Evolutionary conservation across 1,140 invertebrate species (phyloP).

Genomic region (Bombus ignitus): DNA sequence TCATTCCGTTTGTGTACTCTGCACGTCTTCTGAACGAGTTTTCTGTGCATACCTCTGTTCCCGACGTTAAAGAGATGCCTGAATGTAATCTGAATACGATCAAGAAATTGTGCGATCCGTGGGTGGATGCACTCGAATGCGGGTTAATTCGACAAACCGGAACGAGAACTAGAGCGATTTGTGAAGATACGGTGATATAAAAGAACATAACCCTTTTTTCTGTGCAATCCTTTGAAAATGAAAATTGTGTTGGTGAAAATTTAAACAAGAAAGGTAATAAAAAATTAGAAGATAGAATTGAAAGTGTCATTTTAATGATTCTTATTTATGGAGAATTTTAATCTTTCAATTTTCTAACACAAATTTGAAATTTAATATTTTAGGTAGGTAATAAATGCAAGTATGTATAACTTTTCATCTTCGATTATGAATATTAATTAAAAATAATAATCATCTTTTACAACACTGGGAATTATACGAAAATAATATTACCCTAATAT

Average conservation of each 20-base stretch:
- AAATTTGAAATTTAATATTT: background rate
- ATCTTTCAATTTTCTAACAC: background rate
- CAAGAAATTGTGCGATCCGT: slow-evolving; percentile 25
- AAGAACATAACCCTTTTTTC: background rate
- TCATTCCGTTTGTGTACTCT: slow-evolving; percentile 19
- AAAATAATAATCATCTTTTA: too few relatives aligned
- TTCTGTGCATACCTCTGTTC: slow-evolving; percentile 5
- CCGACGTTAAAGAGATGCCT: slow-evolving; percentile 25
- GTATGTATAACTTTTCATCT: background rate
- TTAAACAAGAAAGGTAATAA: background rate
- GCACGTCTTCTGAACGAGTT: slow-evolving; percentile 23
- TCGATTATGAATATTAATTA: background rate
- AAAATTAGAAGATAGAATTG: background rate
- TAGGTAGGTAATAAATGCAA: background rate
- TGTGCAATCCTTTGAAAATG: background rate
- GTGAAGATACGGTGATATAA: background rate
- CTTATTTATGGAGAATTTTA: background rate
- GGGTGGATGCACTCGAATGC: slow-evolving; percentile 49
- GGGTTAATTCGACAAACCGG: slow-evolving; percentile 31
- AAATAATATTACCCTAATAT: background rate
- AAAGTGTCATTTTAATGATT: background rate
- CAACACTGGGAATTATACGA: too few relatives aligned
- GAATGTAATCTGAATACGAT: slow-evolving; percentile 54
- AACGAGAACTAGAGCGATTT: background rate
- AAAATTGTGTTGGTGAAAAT: background rate